phyloP scores from a whole-genome alignment of 2,113 vertebrate genomes.

The Ahaetulla prasina region DNA sequence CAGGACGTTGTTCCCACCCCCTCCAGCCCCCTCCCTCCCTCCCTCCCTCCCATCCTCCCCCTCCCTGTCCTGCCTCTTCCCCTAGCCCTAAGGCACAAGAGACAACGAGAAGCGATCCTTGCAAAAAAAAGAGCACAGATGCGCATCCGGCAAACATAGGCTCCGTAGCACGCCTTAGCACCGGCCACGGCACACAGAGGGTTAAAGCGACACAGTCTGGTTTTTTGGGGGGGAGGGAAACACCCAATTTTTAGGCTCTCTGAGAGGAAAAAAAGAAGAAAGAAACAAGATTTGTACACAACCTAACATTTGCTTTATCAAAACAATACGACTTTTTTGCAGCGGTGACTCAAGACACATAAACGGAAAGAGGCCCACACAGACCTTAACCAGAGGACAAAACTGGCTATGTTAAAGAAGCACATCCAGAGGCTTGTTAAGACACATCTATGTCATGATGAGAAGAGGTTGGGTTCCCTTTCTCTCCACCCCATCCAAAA shows the following conservation, averaged over 20 bases:
- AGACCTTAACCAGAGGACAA: background rate
- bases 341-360: background rate
- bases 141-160: conserved; percentile 37
- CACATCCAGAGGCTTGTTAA: background rate
- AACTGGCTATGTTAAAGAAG: background rate
- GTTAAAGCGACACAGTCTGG: conserved; percentile 50
- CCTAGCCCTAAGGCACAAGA: conserved; percentile 25
- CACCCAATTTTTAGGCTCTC: conserved; percentile 63
- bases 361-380: background rate
- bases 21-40: background rate
- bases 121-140: conserved; percentile 33
- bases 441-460: background rate
- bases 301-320: conserved; percentile 32
- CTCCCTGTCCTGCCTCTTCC: conserved; percentile 9
- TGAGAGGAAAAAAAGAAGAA: conserved; percentile 66
- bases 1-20: background rate
- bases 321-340: background rate
- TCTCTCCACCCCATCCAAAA: background rate
- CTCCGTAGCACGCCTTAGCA: conserved; percentile 50
- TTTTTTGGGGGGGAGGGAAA: conserved; percentile 38
- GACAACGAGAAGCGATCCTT: conserved; percentile 44
- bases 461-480: background rate
- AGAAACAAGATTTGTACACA: conserved; percentile 60
- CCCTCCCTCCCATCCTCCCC: background rate
- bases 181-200: conserved; percentile 43